A percentile compares a stretch with the other conserved stretches of the same genome.
Conservation (phyloP, 1,140 invertebrate species). For the Drosophila parvula region DNA sequence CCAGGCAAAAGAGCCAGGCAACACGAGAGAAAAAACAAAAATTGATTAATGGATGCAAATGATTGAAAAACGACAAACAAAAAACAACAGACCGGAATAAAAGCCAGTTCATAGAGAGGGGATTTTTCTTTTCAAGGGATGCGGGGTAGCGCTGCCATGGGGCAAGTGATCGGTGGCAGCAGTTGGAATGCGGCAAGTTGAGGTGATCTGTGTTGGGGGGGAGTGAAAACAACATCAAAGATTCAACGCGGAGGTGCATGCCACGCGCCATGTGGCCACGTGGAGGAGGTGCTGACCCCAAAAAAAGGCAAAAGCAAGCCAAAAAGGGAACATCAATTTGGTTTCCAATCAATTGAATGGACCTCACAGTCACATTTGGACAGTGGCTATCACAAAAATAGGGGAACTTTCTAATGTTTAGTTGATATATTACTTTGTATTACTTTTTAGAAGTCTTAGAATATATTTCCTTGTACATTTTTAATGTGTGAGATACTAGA, state of each 20-base stretch:
- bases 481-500: too few relatives aligned
- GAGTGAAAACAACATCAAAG: slow-evolving; percentile 73
- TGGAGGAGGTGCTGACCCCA: slow-evolving; percentile 65
- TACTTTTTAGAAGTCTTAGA: background rate
- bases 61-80: slow-evolving; percentile 72
- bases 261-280: slow-evolving; percentile 66
- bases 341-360: slow-evolving; percentile 75
- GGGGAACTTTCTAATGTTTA: background rate
- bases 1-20: slow-evolving; percentile 15
- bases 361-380: slow-evolving; percentile 20
- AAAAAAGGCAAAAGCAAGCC: slow-evolving; percentile 46
- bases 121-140: background rate
- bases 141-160: background rate
- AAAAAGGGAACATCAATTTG: slow-evolving; percentile 47
- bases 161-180: background rate
- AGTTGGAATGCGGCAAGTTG: background rate
- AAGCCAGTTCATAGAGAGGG: background rate
- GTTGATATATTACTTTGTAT: background rate
- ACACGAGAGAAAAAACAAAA: slow-evolving; percentile 42
- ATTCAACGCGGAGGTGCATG: slow-evolving; percentile 46
- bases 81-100: slow-evolving; percentile 44
- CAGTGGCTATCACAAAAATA: slow-evolving; percentile 15
- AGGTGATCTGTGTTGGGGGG: slow-evolving; percentile 16
- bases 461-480: background rate
- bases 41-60: slow-evolving; percentile 83